phyloP scores from a whole-genome alignment of 2,113 vertebrate species.

The Neogobius melanostomus region DNA sequence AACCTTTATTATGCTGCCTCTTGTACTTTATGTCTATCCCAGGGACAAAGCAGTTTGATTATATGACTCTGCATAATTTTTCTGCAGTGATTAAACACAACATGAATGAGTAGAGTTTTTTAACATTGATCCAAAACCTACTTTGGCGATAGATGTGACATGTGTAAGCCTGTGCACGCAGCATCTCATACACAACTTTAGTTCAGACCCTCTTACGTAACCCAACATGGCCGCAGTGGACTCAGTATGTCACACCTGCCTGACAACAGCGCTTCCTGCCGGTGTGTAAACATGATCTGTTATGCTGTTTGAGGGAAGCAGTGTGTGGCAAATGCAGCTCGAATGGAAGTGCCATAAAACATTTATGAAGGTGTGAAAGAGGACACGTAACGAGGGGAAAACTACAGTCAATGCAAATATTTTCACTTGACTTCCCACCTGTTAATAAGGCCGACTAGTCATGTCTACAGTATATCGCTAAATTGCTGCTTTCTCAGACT shows the following conservation, averaged over 20 bases:
- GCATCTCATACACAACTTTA: neutral
- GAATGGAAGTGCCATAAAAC: constrained; percentile 35
- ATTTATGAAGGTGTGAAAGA: constrained; percentile 48
- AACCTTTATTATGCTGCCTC: neutral
- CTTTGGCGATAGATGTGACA: constrained; percentile 1
- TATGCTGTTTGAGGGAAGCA: neutral
- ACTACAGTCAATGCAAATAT: constrained; percentile 5
- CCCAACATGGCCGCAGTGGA: neutral
- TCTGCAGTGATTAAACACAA: constrained; percentile 6
- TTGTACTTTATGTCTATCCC: constrained; percentile 1
- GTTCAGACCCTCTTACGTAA: neutral
- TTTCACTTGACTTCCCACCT: neutral
- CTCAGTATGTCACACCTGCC: constrained; percentile 28
- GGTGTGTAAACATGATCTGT: constrained; percentile 24
- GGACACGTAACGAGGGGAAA: constrained; percentile 17
- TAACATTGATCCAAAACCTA: neutral
- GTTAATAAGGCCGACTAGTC: neutral
- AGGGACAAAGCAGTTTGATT: constrained; percentile 2
- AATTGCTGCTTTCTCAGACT: neutral
- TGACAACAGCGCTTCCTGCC: constrained; percentile 34
- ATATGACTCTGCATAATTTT: constrained; percentile 12
- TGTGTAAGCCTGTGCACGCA: neutral
- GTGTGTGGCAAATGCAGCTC: constrained; percentile 24
- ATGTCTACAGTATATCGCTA: neutral
- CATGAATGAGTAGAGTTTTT: constrained; percentile 1